These are phyloP conservation scores for Eupithecia exiguata DNA, from an alignment of 2,888 invertebrate species.

Conservation along the genomic window DNA sequence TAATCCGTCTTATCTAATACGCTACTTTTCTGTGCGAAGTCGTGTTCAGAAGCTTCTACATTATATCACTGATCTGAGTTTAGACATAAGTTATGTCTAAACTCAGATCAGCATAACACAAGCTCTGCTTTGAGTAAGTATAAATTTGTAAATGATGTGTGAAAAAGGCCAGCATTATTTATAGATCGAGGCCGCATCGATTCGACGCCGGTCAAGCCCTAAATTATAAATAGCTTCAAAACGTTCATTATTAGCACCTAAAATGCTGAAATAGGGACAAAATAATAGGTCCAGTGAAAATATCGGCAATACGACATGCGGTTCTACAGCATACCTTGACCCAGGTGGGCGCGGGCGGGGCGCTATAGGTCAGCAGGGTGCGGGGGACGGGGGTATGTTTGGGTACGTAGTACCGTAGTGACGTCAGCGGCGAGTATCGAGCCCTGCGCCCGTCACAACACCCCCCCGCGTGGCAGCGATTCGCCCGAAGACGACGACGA, in stretches of 20 bases:
- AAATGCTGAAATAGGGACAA: neutral
- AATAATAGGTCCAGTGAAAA: constrained; percentile 14
- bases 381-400: constrained; percentile 68
- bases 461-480: constrained; percentile 55
- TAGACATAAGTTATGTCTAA: too few species aligned
- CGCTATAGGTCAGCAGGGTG: constrained; percentile 78
- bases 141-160: neutral
- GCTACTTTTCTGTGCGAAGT: too few species aligned
- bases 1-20: too few species aligned
- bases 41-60: too few species aligned
- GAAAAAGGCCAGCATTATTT: neutral
- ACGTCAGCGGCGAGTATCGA: constrained; percentile 80
- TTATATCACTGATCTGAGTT: too few species aligned
- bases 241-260: neutral
- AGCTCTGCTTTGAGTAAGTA: neutral
- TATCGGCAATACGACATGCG: constrained; percentile 51
- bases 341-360: constrained; percentile 78
- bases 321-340: constrained; percentile 77
- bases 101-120: too few species aligned
- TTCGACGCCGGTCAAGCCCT: neutral
- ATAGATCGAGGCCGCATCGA: neutral
- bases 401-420: constrained; percentile 83
- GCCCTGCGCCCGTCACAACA: constrained; percentile 78
- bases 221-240: constrained; percentile 1
- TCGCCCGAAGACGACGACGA: constrained; percentile 9